Evolutionary conservation across 2,888 invertebrate genomes (phyloP).

Genomic region (Synergus laeviventris): DNA sequence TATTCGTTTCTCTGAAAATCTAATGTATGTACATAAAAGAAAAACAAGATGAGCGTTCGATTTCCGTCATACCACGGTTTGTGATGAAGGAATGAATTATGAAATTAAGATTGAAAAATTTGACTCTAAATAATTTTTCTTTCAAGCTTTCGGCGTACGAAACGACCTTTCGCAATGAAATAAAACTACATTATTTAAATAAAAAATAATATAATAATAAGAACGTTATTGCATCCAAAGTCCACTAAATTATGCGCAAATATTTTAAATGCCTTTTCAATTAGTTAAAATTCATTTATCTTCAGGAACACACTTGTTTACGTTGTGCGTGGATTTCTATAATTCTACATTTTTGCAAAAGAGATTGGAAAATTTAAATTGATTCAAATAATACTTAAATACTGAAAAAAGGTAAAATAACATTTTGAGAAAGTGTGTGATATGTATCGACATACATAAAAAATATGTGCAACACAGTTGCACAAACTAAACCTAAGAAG

Average conservation of each 20-base stretch:
- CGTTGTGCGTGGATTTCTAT: not conserved
- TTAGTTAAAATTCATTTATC: not conserved
- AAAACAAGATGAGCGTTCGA: slow-evolving; percentile 26
- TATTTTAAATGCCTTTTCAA: not conserved
- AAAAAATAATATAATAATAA: not conserved
- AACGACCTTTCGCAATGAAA: not conserved
- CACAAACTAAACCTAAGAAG: not conserved
- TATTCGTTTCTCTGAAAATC: not conserved
- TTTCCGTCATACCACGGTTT: slow-evolving; percentile 24
- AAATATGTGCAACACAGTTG: too few relatives aligned
- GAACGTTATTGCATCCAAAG: not conserved
- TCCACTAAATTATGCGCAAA: not conserved
- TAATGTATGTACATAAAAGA: slow-evolving; percentile 26
- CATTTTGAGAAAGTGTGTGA: not conserved
- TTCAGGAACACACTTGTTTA: not conserved
- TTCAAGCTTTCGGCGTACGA: slow-evolving; percentile 17
- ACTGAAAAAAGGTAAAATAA: not conserved
- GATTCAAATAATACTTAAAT: not conserved
- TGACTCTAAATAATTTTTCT: not conserved
- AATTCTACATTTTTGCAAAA: not conserved
- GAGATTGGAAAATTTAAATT: not conserved
- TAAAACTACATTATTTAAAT: not conserved
- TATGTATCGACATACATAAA: too few relatives aligned
- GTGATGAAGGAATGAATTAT: slow-evolving; percentile 1
- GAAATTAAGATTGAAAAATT: not conserved